Evolutionary conservation across 2,113 vertebrate species (phyloP), one percentile per base, ranked within the genome.

Genomic region (Nothocercus nigrocapillus): DNA sequence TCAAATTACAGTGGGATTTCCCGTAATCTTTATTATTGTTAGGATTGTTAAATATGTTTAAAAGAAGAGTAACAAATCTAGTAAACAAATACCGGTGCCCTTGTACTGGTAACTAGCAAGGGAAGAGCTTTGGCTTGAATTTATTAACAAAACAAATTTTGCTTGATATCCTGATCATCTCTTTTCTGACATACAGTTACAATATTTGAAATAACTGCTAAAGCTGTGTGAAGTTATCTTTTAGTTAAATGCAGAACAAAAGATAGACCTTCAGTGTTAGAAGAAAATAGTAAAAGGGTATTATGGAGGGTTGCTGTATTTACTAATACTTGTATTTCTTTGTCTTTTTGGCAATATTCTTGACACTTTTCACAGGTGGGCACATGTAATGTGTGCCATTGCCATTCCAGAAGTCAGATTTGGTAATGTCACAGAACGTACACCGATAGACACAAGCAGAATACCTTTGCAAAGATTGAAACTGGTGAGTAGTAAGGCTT

Each of bases 391-490:
- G 97, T 99, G 99, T 85, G 99, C 99, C 13, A 97, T 99, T 69
- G 99, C 99, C 9, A 98, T 99, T 84, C 99, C 99, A 85, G 99
- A 99, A 98, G 99, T 98, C 44, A 98, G 98, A 96, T 99, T 99
- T 98, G 97, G 88, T 75, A 98, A 99, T 77, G 98, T 99, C 89
- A 98, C 96, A 90, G 98, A 98, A 93, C 98, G 99, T 96, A 97
- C 98, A 96, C 98, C 98, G 82, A 98, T 99, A 97, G 99, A 99
- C 97, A 98, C 98, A 96, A 98, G 98, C 96, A 98, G 98, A 95
- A 98, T 99, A 96, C 99, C 99, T 93, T 98, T 99, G 96, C 98
- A 99, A 98, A 98, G 99, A 96, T 98, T 99, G 96, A 99, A 99
- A 98, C 98, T 99, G 98, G 99, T 99, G 96, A 99, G 98, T 97